Base-by-base conservation (phyloP, 2,113 vertebrate species). In the Ranitomeya variabilis region DNA sequence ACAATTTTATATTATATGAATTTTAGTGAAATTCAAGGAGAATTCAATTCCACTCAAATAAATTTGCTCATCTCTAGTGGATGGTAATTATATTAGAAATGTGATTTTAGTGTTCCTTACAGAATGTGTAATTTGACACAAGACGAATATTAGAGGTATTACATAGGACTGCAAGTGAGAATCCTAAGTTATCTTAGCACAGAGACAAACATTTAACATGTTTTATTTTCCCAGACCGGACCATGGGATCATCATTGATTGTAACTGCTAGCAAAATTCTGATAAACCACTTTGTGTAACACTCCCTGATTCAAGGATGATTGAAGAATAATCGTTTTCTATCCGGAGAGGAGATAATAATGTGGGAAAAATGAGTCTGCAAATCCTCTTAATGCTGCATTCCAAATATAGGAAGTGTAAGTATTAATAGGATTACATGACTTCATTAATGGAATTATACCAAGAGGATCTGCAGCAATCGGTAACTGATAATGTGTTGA, bases 371-470 rank as follows among this genome's bases (percentile, higher is more conserved):
- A 87, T n/a, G 64, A 54, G 14, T 59, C 45, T 52, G 60, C 85
- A 86, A 86, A 86, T 86, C 85, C 78, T 77, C 67, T 79, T 71
- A 67, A 69, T 55, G 51, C 23, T 67, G 19, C 62, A 71, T 37
- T 67, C 76, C 62, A 71, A 80, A 87, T 71, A 80, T 57, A 80
- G 60, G 45, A 69, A 69, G 78, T 80, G 77, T 69, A 87, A 81
- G 64, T 66, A 69, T 71, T 67, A 67, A 79, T 57, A 19, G 77
- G 86, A 87, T 87, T 87, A 87, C 64, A 80, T 80, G 77, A 87
- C 64, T 87, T 87, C 78, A 87, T 80, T 67, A 87, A 59, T 79
- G 86, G 86, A 80, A 87, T 87, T 87, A 80, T 6, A 80, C 55
- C 60, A 87, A 69, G 51, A 80, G 76, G 62, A 87, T 80, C 55